phyloP scores from a whole-genome alignment of 2,888 invertebrate species.

The Aphodius granarius region DNA sequence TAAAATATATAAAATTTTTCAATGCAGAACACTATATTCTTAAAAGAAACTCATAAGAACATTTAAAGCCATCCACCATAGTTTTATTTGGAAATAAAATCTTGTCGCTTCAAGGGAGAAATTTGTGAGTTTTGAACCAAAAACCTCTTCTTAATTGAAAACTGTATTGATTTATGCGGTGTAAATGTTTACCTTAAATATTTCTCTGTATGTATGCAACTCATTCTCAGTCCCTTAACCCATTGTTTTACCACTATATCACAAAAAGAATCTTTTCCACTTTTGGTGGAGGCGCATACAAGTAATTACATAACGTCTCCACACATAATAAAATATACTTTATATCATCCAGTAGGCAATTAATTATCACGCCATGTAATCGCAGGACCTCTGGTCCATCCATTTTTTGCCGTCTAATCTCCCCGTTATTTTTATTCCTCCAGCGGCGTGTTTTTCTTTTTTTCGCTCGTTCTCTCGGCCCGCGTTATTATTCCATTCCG shows the following conservation, averaged over 20 bases:
- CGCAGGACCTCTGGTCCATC: background rate
- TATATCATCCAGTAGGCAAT: background rate
- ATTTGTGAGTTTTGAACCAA: too few species aligned
- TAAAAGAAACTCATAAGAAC: too few species aligned
- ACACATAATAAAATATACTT: background rate
- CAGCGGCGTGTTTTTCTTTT: conserved; percentile 16
- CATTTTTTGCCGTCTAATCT: background rate
- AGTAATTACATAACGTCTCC: background rate
- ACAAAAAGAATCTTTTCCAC: background rate
- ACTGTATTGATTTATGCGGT: too few species aligned
- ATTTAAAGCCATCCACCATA: too few species aligned
- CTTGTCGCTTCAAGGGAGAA: too few species aligned
- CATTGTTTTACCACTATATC: background rate
- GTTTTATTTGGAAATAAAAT: too few species aligned
- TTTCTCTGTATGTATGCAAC: too few species aligned
- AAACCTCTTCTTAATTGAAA: too few species aligned
- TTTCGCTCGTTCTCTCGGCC: conserved; percentile 11
- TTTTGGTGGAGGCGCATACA: background rate
- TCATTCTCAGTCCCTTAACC: too few species aligned
- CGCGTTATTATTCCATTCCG: conserved; percentile 21
- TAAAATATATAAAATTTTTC: too few species aligned
- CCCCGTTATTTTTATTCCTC: background rate
- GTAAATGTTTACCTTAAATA: too few species aligned
- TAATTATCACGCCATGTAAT: conserved; percentile 16
- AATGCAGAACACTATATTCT: too few species aligned